Evolutionary conservation across 2,113 vertebrate species (phyloP).

Genomic region (Zonotrichia leucophrys): DNA sequence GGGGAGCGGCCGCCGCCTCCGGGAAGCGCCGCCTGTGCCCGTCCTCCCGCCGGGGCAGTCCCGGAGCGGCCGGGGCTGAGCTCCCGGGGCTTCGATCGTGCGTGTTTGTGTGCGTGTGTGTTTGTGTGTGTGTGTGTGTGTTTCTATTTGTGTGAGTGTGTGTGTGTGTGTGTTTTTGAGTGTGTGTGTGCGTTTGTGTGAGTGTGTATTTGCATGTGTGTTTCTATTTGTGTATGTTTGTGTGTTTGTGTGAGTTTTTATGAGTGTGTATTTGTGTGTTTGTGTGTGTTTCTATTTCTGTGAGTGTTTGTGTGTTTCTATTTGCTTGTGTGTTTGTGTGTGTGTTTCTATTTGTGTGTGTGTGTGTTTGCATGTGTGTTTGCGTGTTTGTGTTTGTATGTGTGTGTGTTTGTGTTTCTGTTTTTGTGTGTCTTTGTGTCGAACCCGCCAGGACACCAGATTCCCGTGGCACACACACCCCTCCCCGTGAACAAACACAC

Average conservation of each 20-base stretch:
- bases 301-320: neutral
- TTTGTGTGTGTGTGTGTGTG: neutral
- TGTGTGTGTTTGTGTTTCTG: neutral
- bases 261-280: neutral
- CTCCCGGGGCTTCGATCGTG: too few species aligned
- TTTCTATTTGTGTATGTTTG: too few species aligned
- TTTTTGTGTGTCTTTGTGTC: neutral
- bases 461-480: rapidly evolving
- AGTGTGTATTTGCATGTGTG: too few species aligned
- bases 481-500: neutral
- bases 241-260: neutral
- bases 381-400: too few species aligned
- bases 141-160: neutral
- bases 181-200: neutral
- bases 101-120: rapidly evolving
- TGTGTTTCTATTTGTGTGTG: too few species aligned
- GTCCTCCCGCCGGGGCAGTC: neutral
- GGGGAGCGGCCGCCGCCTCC: neutral
- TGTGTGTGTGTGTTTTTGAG: too few species aligned
- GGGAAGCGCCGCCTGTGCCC: too few species aligned
- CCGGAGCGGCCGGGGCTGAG: neutral
- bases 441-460: neutral
- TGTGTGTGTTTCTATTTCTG: too few species aligned
- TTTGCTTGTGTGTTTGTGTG: neutral
- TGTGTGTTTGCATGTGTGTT: neutral